Base-by-base conservation (phyloP, 2,113 vertebrate genomes). In the Cyanoramphus novaezelandiae region DNA sequence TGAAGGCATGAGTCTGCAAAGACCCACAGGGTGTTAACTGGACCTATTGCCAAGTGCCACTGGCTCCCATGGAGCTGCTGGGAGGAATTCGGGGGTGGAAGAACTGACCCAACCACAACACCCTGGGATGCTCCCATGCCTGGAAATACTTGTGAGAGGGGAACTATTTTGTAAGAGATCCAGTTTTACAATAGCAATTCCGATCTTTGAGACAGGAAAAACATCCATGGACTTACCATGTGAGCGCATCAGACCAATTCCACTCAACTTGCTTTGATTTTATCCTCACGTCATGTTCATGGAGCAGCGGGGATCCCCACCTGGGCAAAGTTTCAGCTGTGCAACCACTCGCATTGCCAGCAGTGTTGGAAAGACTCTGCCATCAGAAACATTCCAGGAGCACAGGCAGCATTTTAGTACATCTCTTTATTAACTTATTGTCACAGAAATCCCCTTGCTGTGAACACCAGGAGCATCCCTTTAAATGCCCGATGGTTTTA, bases 331-430 rank as follows among this genome's bases (percentile, higher is more conserved):
- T 24, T 89, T 95, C 60, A 89, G 17, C 63, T 94, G 49, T 53
- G 50, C 41, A 93, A 62, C 74, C 31, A 33, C 50, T 84, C 62
- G 17, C 25, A 31, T 25, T 72, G 74, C 65, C 77, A 91, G 67
- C 67, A 91, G 25, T 39, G 74, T 16, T 87, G 74, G 65, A 92
- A 93, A 93, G 44, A 80, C 20, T 76, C 81, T 85, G 46, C 35
- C 89, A 85, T 74, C 52, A 87, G 81, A 91, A 93, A 85, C 69
- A 95, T 87, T 94, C 31, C 74, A 69, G 69, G 25, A 82, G 39
- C 64, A 79, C 41, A 94, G 67, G 52, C 50, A 76, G 37, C 10
- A 1, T 69, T 91, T 94, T 60, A 44, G 39, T 93, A 28, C 41
- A 37, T 71, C 37, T 53, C n/a, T 76, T 62, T 52, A 76, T 74